Percentiles rank a stretch among this genome's conserved stretches.
Evolutionary conservation across 2,888 invertebrate species (phyloP).

Genomic region (Lamproptera curius): DNA sequence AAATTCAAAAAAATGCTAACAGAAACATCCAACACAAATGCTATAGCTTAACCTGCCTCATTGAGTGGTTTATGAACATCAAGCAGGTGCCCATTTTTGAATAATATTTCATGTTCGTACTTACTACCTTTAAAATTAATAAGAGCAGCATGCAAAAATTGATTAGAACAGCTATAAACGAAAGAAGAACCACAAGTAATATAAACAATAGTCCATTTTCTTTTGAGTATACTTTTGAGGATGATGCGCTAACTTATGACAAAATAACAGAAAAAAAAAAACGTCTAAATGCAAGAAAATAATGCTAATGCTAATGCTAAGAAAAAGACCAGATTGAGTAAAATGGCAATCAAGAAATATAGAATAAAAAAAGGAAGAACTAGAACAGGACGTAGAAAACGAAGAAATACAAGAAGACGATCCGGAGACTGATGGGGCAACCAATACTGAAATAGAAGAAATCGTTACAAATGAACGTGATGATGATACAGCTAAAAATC

Average conservation of each 20-base stretch:
- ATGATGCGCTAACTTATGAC: not conserved
- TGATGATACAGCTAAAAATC: slow-evolving; percentile 4
- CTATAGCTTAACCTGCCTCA: slow-evolving; percentile 3
- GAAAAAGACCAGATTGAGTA: slow-evolving; percentile 4
- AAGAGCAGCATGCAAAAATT: slow-evolving; percentile 8
- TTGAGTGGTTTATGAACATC: slow-evolving; percentile 15
- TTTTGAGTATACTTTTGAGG: slow-evolving; percentile 9
- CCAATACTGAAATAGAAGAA: slow-evolving; percentile 4
- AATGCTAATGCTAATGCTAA: not conserved
- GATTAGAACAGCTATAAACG: slow-evolving; percentile 17
- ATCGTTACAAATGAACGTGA: not conserved
- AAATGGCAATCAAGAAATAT: slow-evolving; percentile 4
- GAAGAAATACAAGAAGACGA: slow-evolving; percentile 3
- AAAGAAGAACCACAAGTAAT: slow-evolving; percentile 14
- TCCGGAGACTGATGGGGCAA: slow-evolving; percentile 3
- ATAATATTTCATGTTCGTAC: slow-evolving; percentile 18
- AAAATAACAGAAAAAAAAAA: not conserved
- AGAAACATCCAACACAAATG: not conserved
- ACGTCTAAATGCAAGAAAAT: slow-evolving; percentile 2
- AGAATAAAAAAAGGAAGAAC: slow-evolving; percentile 6
- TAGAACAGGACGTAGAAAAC: slow-evolving; percentile 4
- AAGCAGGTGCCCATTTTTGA: slow-evolving; percentile 17
- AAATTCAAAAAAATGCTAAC: not conserved
- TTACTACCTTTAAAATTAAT: slow-evolving; percentile 22
- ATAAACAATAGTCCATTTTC: slow-evolving; percentile 1